These are phyloP conservation scores for Actenoides lindsayi DNA, from an alignment of 2,113 vertebrate genomes.

Conservation along the genomic window DNA sequence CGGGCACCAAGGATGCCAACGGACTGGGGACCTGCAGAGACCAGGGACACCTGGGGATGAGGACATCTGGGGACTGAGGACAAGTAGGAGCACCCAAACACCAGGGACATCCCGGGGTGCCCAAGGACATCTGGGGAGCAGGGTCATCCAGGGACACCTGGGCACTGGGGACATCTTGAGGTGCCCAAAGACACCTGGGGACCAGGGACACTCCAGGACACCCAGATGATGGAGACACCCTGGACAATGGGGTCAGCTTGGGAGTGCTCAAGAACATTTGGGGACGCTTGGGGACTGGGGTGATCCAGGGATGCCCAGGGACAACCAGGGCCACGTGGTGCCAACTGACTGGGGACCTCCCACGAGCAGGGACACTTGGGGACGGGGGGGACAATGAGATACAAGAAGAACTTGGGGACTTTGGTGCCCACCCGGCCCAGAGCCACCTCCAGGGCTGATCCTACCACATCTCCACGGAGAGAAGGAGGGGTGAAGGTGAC, in stretches of 20 bases:
- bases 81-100: neutral
- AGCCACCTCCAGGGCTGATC: neutral
- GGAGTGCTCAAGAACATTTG: neutral
- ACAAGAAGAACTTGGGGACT: neutral
- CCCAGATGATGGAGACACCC: too few species aligned
- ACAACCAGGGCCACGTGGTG: neutral
- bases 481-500: neutral
- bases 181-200: neutral
- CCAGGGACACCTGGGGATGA: neutral
- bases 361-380: neutral
- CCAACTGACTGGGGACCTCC: neutral
- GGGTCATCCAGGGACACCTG: neutral
- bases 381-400: neutral
- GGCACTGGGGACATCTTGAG: neutral
- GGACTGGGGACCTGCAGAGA: neutral
- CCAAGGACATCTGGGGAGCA: neutral
- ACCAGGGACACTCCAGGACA: neutral
- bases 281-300: neutral
- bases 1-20: too few species aligned
- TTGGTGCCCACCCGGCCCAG: neutral
- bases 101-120: too few species aligned
- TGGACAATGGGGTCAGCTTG: neutral
- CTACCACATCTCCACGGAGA: neutral
- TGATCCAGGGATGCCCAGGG: neutral
- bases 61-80: neutral